phyloP scores from a whole-genome alignment of 2,797 vertebrate species.

The Halcyon smyrnensis region DNA sequence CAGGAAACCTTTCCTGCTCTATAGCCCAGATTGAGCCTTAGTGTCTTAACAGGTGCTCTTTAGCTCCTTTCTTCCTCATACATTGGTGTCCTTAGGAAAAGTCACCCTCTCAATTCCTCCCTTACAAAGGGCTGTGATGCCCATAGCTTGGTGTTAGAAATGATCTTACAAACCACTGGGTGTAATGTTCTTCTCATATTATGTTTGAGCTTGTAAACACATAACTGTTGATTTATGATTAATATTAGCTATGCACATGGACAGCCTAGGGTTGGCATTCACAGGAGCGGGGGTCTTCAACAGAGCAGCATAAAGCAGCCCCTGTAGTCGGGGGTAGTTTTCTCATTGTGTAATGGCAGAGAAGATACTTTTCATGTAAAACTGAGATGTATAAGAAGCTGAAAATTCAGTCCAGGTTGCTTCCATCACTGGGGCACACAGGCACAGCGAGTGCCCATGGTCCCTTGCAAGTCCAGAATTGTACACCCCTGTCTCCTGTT shows the following conservation, averaged over 20 bases:
- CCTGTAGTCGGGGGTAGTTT: neutral
- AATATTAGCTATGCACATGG: neutral
- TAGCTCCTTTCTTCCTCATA: neutral
- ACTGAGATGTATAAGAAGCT: neutral
- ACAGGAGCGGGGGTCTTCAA: neutral
- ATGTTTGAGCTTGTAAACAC: neutral
- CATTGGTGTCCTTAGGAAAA: rapidly evolving
- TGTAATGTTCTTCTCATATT: neutral
- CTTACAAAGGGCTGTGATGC: neutral
- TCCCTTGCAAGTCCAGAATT: neutral
- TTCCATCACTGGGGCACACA: neutral
- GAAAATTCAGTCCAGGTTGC: neutral
- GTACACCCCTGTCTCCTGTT: neutral
- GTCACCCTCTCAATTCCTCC: neutral
- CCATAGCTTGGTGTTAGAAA: neutral
- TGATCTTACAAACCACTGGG: neutral
- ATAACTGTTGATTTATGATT: neutral
- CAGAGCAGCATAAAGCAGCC: neutral
- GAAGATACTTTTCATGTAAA: neutral
- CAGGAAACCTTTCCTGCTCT: neutral
- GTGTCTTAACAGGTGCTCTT: neutral
- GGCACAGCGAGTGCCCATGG: no score
- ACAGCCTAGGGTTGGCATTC: neutral
- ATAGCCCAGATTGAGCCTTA: neutral
- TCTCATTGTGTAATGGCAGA: neutral